Conservation (phyloP, 2,888 invertebrate genomes). For the Agriopis leucophaearia region DNA sequence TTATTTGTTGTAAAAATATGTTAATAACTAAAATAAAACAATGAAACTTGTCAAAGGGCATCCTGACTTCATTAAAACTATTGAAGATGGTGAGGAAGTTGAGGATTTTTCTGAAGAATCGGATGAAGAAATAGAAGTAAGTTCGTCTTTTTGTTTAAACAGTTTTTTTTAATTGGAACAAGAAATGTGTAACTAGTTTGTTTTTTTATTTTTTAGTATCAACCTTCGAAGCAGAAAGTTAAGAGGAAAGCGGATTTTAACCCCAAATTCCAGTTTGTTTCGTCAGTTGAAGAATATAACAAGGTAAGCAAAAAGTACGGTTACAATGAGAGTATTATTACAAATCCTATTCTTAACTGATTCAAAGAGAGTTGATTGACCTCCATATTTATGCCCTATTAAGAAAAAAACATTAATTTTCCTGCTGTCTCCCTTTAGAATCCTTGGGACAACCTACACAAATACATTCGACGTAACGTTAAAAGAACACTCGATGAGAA, state of each 20-base stretch:
- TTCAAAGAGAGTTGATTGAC: not conserved
- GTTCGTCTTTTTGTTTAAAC: conserved; percentile 10
- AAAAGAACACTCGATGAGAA: conserved; percentile 94
- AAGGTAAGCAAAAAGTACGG: conserved; percentile 66
- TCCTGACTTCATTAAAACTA: conserved; percentile 92
- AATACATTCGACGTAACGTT: conserved; percentile 92
- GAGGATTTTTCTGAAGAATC: conserved; percentile 93
- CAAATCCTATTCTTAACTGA: not conserved
- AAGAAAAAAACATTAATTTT: not conserved
- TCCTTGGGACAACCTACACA: conserved; percentile 92
- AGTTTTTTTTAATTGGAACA: conserved; percentile 2
- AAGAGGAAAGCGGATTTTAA: conserved; percentile 92
- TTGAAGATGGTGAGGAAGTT: conserved; percentile 93
- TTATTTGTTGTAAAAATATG: not conserved
- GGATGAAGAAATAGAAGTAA: conserved; percentile 92
- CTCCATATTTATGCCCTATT: not conserved
- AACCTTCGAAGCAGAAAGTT: conserved; percentile 92
- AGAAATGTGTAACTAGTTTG: not conserved
- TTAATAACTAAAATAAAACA: conserved; percentile 33
- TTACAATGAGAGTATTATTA: not conserved
- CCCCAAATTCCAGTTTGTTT: conserved; percentile 93
- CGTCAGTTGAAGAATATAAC: conserved; percentile 92
- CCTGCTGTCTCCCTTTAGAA: conserved; percentile 74
- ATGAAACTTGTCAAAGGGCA: conserved; percentile 64
- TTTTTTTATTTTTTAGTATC: conserved; percentile 87